Evolutionary conservation across 2,888 invertebrate genomes (phyloP), one percentile per base, ranked within the genome.

Genomic region (Chloroclysta siterata): DNA sequence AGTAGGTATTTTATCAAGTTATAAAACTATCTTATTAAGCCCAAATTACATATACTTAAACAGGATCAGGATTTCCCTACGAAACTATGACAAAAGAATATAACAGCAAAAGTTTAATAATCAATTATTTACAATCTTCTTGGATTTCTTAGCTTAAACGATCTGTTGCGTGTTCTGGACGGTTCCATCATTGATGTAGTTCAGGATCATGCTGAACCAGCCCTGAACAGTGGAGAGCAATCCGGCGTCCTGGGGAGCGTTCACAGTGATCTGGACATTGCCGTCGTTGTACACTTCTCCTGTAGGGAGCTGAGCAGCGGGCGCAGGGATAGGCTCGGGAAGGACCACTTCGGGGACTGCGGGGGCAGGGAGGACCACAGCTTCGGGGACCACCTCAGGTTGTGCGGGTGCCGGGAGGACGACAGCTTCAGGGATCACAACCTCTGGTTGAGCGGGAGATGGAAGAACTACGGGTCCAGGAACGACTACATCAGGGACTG

Each of bases 241-340:
- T 0, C 85, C 76, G 5, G 77, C 57, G 2, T 87, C 83, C 11
- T 36, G 29, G 59, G 84, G 71, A 5, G 74, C 73, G 59, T 90
- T 88, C 11, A 89, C 63, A 2, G 73, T 65, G 2, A 89, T 81
- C 53, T 85, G 83, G 1, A 88, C 89, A 1, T 72, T 55, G 1
- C 89, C 89, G 42, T 90, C 81, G 61, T 89, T 89, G 75, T 74
- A 89, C 13, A 89, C 44, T 52, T 88, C 87, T 10, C 84, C 84
- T 36, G 65, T 72, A 10, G 80, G 77, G 3, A 73, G 28, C 10
- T 70, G 65, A 14, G 66, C 52, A 46, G 57, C 66, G 6, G 73
- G 63, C 7, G 50, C 61, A 2, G 66, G 65, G 0, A 70, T 36
- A 4, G 53, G 28, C 46, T 58, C 60, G 13, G 72, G 70, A 13